Evolutionary conservation across 2,113 vertebrate species (phyloP), one percentile per base, ranked within the genome.

Genomic region (Athene cunicularia): DNA sequence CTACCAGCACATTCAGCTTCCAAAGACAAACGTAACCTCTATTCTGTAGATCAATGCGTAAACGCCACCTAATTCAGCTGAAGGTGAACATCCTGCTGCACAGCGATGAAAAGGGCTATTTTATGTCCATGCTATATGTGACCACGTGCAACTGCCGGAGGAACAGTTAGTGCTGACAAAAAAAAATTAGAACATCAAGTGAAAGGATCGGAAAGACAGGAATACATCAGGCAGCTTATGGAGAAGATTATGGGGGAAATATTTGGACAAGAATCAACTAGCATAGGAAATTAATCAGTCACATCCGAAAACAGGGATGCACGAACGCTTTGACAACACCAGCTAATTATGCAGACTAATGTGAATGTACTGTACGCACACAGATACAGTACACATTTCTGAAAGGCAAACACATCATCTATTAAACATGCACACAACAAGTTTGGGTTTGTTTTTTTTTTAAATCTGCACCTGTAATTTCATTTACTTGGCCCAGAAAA

Each of bases 181-280:
- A 60, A n/a, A 37, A 86, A 50, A 59, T 7, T 1, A 47, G 7
- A 66, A 32, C 63, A 50, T 88, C 28, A 30, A 77, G 71, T 4
- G 6, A 63, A 80, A 79, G 71, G 55, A 83, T 90, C 53, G 45
- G 53, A 82, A 85, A 75, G 77, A 67, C 49, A 73, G 52, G 37
- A 90, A 67, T 37, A 37, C 2, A 2, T 74, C 79, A 90, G 67
- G 74, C 76, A 93, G 39, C 70, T 95, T 67, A 75, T 28, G 63
- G 81, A 82, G 47, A 88, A 71, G 55, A 77, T 83, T 41, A 73
- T 5, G 24, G 52, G 26, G 88, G 33, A 94, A 92, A 93, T 39
- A 93, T 63, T 56, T 95, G 86, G 72, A 83, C 82, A 88, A 86
- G 92, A 95, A 92, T 86, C 94, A 95, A 68, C 92, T 77, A 23